These are phyloP conservation scores for Lithophane semibrunnea DNA, from an alignment of 2,888 invertebrate genomes.

Conservation along the genomic window DNA sequence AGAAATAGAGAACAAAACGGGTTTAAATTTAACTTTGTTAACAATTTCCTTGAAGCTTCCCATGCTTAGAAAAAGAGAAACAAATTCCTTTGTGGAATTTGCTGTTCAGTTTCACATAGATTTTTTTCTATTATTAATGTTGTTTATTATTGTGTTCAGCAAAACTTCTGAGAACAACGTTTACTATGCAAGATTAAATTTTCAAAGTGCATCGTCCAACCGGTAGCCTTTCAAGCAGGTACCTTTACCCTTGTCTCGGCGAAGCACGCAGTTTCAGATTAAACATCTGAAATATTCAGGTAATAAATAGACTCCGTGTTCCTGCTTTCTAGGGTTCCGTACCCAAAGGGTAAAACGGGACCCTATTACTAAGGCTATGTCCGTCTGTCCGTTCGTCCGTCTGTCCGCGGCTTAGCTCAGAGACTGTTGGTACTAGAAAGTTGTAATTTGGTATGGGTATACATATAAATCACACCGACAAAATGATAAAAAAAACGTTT, in stretches of 20 bases:
- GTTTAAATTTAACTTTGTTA: slow-evolving; percentile 69
- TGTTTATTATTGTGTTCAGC: slow-evolving; percentile 64
- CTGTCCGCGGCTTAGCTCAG: too few species aligned
- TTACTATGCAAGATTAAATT: slow-evolving; percentile 58
- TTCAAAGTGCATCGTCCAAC: slow-evolving; percentile 59
- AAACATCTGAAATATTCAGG: slow-evolving; percentile 59
- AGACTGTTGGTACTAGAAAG: too few species aligned
- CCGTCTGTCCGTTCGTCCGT: too few species aligned
- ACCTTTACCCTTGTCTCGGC: slow-evolving; percentile 53
- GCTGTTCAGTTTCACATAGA: slow-evolving; percentile 67
- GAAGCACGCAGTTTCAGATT: slow-evolving; percentile 54
- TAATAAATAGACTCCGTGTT: slow-evolving; percentile 26
- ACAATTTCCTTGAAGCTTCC: slow-evolving; percentile 68
- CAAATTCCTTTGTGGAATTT: slow-evolving; percentile 70
- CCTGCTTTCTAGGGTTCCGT: not conserved
- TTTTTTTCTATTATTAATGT: slow-evolving; percentile 32
- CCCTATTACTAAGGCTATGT: too few species aligned
- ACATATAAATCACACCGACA: too few species aligned
- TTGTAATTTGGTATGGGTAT: too few species aligned
- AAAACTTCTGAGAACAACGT: slow-evolving; percentile 47
- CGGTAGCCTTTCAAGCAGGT: slow-evolving; percentile 36
- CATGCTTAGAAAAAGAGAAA: slow-evolving; percentile 65
- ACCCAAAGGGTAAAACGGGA: too few species aligned
- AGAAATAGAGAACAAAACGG: slow-evolving; percentile 53
- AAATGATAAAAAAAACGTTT: too few species aligned